Evolutionary conservation across 2,888 invertebrate genomes (phyloP).

Genomic region (Dione vanillae): DNA sequence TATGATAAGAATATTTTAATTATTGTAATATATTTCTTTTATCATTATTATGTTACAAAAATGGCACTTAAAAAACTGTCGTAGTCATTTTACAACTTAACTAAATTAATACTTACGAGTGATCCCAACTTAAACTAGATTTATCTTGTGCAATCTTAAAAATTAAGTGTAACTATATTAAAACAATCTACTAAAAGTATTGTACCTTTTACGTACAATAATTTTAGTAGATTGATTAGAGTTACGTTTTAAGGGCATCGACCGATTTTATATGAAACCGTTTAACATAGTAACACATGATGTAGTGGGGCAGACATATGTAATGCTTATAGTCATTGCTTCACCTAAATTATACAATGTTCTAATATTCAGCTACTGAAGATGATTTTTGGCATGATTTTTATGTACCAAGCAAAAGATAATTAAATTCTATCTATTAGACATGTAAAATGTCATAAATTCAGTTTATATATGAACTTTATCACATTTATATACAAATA

Average conservation of each 20-base stretch:
- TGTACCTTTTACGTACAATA: no score
- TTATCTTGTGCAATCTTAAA: neutral
- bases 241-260: neutral
- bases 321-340: neutral
- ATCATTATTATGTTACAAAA: neutral
- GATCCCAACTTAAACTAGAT: neutral
- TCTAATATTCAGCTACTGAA: no score
- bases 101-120: neutral
- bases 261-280: neutral
- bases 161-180: neutral
- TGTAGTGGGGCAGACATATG: neutral
- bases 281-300: neutral
- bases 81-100: neutral
- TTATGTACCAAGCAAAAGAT: no score
- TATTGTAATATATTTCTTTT: constrained; percentile 6
- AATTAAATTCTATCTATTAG: no score
- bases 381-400: no score
- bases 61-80: neutral
- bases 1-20: constrained; percentile 28
- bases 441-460: neutral
- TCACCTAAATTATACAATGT: neutral
- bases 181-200: neutral
- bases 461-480: neutral
- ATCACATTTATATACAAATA: neutral
- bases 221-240: no score